Evolutionary conservation across 1,140 invertebrate species (phyloP).

Genomic region (Ceratina japonica): DNA sequence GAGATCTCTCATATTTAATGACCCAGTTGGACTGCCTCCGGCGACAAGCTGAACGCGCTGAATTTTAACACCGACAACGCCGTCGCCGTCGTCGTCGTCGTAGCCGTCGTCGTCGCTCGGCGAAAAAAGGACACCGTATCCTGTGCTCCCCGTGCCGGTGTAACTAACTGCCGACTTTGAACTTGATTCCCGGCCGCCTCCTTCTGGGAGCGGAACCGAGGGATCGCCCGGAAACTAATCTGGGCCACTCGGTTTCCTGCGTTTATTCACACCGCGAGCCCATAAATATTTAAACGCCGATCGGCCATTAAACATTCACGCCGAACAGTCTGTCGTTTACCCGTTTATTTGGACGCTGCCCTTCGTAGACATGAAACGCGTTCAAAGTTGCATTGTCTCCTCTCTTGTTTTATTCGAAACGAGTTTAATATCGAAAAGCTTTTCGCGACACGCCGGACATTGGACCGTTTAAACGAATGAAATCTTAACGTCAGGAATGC

Average conservation of each 20-base stretch:
- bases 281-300: slow-evolving; percentile 7
- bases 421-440: no score
- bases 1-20: slow-evolving; percentile 74
- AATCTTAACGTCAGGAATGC: no score
- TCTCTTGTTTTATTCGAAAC: no score
- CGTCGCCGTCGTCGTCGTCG: slow-evolving; percentile 7
- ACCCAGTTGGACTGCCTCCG: slow-evolving; percentile 66
- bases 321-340: no score
- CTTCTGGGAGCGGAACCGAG: background rate
- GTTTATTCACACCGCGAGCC: background rate
- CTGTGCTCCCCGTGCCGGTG: slow-evolving; percentile 25
- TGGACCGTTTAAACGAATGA: no score
- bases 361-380: background rate
- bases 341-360: background rate
- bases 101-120: slow-evolving; percentile 14
- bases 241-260: background rate
- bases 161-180: slow-evolving; percentile 54
- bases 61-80: slow-evolving; percentile 66
- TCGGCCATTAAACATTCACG: slow-evolving; percentile 12
- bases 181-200: slow-evolving; percentile 14
- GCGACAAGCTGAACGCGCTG: slow-evolving; percentile 67
- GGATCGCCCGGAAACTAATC: background rate
- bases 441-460: no score
- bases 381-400: no score
- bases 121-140: slow-evolving; percentile 54